phyloP scores from a whole-genome alignment of 2,888 invertebrate genomes.

The Brachynemurus nebulosus region DNA sequence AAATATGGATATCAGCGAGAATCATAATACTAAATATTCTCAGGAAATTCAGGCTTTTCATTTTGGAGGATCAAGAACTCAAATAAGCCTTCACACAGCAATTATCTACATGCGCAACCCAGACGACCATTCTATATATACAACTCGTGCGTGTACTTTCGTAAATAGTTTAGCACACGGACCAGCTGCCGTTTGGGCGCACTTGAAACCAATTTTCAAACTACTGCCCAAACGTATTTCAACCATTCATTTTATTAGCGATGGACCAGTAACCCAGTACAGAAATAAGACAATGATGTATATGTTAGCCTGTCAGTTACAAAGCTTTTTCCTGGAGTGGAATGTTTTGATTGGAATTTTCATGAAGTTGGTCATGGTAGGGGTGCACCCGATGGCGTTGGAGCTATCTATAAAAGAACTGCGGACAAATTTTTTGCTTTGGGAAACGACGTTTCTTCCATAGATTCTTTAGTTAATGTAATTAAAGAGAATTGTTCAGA shows the following conservation, averaged over 20 bases:
- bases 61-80: conserved; percentile 17
- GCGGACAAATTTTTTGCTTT: too few species aligned
- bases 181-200: conserved; percentile 23
- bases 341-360: too few species aligned
- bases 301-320: too few species aligned
- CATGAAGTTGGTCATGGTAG: too few species aligned
- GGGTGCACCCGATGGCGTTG: too few species aligned
- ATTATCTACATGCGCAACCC: conserved; percentile 6
- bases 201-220: conserved; percentile 20
- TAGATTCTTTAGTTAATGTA: too few species aligned
- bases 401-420: too few species aligned
- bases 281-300: conserved; percentile 20
- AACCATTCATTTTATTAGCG: conserved; percentile 17
- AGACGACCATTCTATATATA: neutral
- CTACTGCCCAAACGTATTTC: conserved; percentile 7
- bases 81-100: conserved; percentile 9
- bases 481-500: too few species aligned
- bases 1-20: conserved; percentile 3
- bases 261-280: conserved; percentile 23
- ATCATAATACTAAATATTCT: conserved; percentile 5
- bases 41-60: conserved; percentile 17
- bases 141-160: conserved; percentile 13
- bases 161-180: conserved; percentile 21
- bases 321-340: too few species aligned
- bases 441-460: too few species aligned